Evolutionary conservation across 2,797 vertebrate genomes (phyloP).

Genomic region (Alfaro cultratus): DNA sequence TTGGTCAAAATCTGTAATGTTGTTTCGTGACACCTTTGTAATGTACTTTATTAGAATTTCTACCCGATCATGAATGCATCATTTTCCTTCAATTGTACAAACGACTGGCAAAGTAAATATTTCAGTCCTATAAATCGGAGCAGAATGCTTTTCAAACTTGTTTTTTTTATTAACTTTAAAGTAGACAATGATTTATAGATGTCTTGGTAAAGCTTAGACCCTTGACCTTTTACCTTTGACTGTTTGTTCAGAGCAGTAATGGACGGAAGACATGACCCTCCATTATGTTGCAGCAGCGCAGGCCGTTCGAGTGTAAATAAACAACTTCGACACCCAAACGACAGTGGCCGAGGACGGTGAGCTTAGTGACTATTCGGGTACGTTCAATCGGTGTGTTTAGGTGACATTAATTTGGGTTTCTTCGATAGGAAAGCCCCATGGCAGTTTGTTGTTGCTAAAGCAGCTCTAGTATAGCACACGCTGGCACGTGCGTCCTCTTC

Average conservation of each 20-base stretch:
- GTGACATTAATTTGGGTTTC: background rate
- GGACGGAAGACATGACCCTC: conserved; percentile 50
- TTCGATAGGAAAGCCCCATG: fast-evolving
- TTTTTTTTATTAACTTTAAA: background rate
- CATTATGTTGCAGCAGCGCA: conserved; percentile 21
- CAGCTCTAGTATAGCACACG: background rate
- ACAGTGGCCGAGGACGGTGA: background rate
- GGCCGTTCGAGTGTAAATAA: conserved; percentile 20
- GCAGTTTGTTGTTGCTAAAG: conserved; percentile 1
- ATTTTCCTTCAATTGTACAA: background rate
- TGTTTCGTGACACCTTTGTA: background rate
- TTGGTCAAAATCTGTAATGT: background rate
- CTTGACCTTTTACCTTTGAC: conserved; percentile 63
- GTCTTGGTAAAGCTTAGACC: background rate
- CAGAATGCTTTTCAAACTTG: fast-evolving
- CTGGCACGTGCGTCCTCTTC: conserved; percentile 55
- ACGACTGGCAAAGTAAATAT: conserved; percentile 5
- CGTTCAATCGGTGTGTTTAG: background rate
- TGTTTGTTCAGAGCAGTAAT: conserved; percentile 40
- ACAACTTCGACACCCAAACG: background rate
- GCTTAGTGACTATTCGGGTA: conserved; percentile 29
- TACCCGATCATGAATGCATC: conserved; percentile 11
- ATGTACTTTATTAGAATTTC: background rate
- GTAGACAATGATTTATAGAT: background rate
- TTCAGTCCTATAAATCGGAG: background rate